A percentile compares a stretch with the other conserved stretches of the same genome.
Conservation (phyloP, 2,113 vertebrate species). For the Cyanocitta stelleri region DNA sequence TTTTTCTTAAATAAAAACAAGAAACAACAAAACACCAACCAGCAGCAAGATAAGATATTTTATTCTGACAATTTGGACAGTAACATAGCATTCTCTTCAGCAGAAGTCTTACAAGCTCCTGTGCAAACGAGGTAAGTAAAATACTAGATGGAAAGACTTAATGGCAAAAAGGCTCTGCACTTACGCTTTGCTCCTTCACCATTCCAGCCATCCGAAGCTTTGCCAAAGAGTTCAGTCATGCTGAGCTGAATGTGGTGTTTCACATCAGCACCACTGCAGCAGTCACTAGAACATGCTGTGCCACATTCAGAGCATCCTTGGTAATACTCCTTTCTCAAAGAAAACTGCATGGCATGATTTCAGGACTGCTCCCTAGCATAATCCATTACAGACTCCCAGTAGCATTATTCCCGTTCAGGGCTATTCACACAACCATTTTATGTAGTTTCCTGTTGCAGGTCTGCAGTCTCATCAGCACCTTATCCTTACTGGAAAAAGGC, state of each 20-base stretch:
- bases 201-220: neutral
- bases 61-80: neutral
- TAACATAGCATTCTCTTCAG: neutral
- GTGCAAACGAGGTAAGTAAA: neutral
- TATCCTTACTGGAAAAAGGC: neutral
- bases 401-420: neutral
- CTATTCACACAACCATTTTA: neutral
- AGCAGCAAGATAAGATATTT: neutral
- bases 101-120: neutral
- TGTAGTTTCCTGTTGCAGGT: neutral
- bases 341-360: neutral
- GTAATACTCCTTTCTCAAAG: neutral
- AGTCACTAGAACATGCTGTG: neutral
- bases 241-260: neutral
- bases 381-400: neutral
- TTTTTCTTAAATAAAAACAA: neutral
- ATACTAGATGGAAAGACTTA: neutral
- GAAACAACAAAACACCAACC: neutral
- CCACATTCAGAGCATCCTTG: neutral
- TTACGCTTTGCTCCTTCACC: neutral
- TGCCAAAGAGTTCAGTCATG: neutral
- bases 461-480: neutral
- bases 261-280: constrained; percentile 5
- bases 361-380: neutral
- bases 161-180: neutral